These are phyloP conservation scores for Clusia tigrina DNA, from an alignment of 2,888 invertebrate species.

Conservation along the genomic window DNA sequence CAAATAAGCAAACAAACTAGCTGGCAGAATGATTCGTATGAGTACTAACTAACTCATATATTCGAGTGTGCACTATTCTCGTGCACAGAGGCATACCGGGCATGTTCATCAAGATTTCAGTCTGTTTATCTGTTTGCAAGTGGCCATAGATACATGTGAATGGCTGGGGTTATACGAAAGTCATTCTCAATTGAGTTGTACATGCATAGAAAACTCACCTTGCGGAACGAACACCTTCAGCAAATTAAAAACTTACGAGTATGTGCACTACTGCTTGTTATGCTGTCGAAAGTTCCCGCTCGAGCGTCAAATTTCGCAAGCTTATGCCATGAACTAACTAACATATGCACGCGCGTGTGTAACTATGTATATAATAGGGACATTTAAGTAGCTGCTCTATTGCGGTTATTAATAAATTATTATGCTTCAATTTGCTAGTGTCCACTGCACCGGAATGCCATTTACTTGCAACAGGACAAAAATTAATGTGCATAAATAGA, in stretches of 20 bases:
- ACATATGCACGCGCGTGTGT: neutral
- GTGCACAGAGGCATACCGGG: too few relatives aligned
- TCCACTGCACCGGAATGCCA: neutral
- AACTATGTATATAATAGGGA: neutral
- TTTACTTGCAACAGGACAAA: neutral
- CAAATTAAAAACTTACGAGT: neutral
- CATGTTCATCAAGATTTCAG: constrained; percentile 42
- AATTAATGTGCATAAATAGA: neutral
- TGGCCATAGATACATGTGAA: constrained; percentile 12
- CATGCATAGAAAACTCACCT: neutral
- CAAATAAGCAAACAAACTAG: too few relatives aligned
- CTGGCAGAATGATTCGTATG: too few relatives aligned
- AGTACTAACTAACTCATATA: too few relatives aligned
- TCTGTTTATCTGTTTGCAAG: constrained; percentile 42
- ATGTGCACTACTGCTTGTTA: neutral
- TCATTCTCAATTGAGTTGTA: constrained; percentile 14
- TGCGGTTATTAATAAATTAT: too few relatives aligned
- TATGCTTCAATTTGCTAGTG: neutral
- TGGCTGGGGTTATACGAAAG: constrained; percentile 7
- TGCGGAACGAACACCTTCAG: neutral
- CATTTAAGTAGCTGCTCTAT: too few relatives aligned
- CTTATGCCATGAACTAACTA: too few relatives aligned
- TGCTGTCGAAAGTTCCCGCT: too few relatives aligned
- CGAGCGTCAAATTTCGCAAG: too few relatives aligned
- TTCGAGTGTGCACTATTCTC: too few relatives aligned